Percentiles rank a stretch among this genome's conserved stretches.
phyloP scores from a whole-genome alignment of 1,140 invertebrate species.

The Hypsibius dujardini region DNA sequence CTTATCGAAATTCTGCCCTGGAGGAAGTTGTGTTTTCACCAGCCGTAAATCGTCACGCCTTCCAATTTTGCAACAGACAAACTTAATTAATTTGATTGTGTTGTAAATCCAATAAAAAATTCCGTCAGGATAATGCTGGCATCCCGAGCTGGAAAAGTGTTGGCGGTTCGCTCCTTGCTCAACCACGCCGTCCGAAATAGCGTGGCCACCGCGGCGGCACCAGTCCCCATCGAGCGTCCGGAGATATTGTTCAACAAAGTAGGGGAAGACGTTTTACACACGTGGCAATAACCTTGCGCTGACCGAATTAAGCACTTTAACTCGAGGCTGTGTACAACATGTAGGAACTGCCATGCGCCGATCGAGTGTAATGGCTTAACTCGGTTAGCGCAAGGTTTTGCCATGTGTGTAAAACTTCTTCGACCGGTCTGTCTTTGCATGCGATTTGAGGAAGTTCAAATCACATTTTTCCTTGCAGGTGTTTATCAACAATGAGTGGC shows the following conservation, averaged over 20 bases:
- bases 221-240: constrained; percentile 18
- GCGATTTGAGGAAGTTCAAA: neutral
- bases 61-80: too few relatives aligned
- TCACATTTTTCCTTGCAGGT: constrained; percentile 43
- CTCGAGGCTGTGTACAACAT: too few relatives aligned
- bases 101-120: too few relatives aligned
- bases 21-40: too few relatives aligned
- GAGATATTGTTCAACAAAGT: constrained; percentile 20
- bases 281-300: neutral
- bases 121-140: constrained; percentile 1
- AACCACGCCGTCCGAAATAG: neutral
- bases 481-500: constrained; percentile 96
- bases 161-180: neutral
- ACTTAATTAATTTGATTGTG: too few relatives aligned
- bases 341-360: too few relatives aligned
- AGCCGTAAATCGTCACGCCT: too few relatives aligned
- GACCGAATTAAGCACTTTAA: too few relatives aligned
- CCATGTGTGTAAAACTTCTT: too few relatives aligned
- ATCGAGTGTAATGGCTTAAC: too few relatives aligned
- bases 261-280: neutral
- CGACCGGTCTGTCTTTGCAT: constrained; percentile 3
- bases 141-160: neutral
- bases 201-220: constrained; percentile 19
- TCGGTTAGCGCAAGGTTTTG: too few relatives aligned
- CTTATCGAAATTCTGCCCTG: too few relatives aligned